Evolutionary conservation across 2,113 vertebrate genomes (phyloP).

Genomic region (Grantiella picta): DNA sequence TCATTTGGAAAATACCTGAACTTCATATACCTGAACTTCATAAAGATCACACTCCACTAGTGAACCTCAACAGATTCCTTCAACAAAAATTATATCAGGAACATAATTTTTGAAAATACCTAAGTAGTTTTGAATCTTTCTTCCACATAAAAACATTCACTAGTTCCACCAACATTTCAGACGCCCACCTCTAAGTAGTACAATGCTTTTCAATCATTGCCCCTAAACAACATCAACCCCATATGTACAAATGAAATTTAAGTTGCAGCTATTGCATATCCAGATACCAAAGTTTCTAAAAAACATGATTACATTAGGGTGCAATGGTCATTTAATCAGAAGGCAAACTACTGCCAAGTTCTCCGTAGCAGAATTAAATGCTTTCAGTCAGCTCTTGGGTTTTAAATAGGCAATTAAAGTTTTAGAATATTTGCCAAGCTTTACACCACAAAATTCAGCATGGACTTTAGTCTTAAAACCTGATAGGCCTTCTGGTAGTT

Average conservation of each 20-base stretch:
- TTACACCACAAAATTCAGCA: not conserved
- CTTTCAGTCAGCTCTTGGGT: not conserved
- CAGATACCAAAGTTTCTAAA: not conserved
- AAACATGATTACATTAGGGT: not conserved
- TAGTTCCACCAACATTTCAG: not conserved
- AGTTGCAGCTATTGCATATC: not conserved
- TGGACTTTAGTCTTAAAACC: not conserved
- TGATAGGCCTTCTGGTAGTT: not conserved
- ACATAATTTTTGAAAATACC: not conserved
- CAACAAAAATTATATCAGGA: not conserved
- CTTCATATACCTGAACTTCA: not conserved
- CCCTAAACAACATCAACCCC: not conserved
- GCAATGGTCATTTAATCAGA: not conserved
- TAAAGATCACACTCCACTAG: not conserved
- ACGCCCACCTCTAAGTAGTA: not conserved
- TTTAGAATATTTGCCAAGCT: not conserved
- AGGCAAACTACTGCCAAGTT: not conserved
- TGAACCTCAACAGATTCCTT: not conserved
- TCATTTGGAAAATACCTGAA: not conserved
- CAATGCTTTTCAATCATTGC: not conserved
- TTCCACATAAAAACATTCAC: not conserved
- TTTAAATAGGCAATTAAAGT: not conserved
- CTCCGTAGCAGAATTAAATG: not conserved
- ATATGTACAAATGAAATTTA: not conserved
- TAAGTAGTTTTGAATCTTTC: not conserved